Evolutionary conservation across 2,113 vertebrate species (phyloP).

Genomic region (Tupaia tana): DNA sequence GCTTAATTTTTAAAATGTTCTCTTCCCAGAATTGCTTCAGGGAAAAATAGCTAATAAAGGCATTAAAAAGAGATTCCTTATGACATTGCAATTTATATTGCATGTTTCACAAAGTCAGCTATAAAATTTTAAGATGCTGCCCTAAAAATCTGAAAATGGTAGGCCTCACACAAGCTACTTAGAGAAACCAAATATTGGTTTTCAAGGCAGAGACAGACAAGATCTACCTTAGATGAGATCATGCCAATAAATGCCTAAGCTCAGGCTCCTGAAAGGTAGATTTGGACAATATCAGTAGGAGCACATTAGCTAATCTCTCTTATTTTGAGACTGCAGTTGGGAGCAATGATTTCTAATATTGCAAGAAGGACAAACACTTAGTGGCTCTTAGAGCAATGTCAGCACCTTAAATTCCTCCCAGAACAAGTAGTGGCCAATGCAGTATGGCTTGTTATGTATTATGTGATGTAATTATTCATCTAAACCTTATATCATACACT

Average conservation of each 20-base stretch:
- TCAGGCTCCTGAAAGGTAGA: background rate
- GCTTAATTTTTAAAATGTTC: slow-evolving; percentile 70
- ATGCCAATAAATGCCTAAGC: background rate
- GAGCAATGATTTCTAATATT: slow-evolving; percentile 40
- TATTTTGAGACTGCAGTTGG: slow-evolving; percentile 14
- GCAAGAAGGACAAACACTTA: background rate
- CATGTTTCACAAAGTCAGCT: slow-evolving; percentile 64
- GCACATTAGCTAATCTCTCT: background rate
- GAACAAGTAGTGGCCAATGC: background rate
- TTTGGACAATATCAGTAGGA: background rate
- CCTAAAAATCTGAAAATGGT: slow-evolving; percentile 6
- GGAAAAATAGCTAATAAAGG: slow-evolving; percentile 61
- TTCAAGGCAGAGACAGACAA: background rate
- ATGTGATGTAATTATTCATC: background rate
- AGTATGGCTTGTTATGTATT: background rate
- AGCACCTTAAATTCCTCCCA: slow-evolving; percentile 42
- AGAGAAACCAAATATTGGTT: slow-evolving; percentile 57
- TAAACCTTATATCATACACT: background rate
- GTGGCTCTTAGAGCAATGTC: background rate
- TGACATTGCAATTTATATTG: slow-evolving; percentile 65
- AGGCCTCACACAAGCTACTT: background rate
- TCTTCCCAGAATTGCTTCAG: slow-evolving; percentile 65
- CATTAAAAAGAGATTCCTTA: slow-evolving; percentile 65
- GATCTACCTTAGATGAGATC: slow-evolving; percentile 33
- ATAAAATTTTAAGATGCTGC: slow-evolving; percentile 62